Percentiles rank a stretch among this genome's conserved stretches.
Conservation (phyloP, 2,797 vertebrate species). For the Pseudocheirus occidentalis region DNA sequence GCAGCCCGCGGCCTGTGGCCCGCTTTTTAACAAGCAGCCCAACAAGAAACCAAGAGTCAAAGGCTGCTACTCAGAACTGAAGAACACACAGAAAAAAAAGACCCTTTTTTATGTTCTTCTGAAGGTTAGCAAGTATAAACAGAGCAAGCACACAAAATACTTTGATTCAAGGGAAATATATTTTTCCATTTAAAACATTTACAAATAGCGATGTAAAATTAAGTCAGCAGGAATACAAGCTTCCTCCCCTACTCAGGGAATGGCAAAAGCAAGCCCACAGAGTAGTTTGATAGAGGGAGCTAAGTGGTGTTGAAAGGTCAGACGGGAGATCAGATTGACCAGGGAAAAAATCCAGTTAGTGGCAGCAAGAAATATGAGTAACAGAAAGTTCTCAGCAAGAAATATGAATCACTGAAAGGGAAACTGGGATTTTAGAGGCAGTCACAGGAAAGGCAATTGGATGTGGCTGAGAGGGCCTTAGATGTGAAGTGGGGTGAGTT, state of each 20-base stretch:
- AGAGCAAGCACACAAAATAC: not conserved
- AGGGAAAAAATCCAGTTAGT: slow-evolving; percentile 27
- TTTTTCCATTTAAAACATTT: slow-evolving; percentile 41
- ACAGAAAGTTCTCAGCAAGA: not conserved
- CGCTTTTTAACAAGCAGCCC: slow-evolving; percentile 30
- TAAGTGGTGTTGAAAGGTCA: not conserved
- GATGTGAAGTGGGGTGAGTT: not conserved
- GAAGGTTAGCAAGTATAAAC: not conserved
- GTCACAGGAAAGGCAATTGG: not conserved
- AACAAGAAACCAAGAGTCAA: slow-evolving; percentile 40
- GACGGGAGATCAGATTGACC: not conserved
- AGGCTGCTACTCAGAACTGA: slow-evolving; percentile 3
- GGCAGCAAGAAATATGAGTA: slow-evolving; percentile 24
- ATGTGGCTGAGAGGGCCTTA: not conserved
- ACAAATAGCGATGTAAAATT: not conserved
- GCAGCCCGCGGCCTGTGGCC: slow-evolving; percentile 51
- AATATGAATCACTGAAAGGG: not conserved
- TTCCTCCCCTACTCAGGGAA: not conserved
- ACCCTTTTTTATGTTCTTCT: not conserved
- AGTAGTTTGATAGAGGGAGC: not conserved
- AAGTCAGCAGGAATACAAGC: not conserved
- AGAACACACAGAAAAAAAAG: not conserved
- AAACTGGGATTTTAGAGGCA: not conserved
- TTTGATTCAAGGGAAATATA: slow-evolving; percentile 6
- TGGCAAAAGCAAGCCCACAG: accelerated